A percentile compares a stretch with the other conserved stretches of the same genome.
These are phyloP conservation scores for Danionella cerebrum DNA, from an alignment of 2,113 vertebrate genomes.

Conservation along the genomic window DNA sequence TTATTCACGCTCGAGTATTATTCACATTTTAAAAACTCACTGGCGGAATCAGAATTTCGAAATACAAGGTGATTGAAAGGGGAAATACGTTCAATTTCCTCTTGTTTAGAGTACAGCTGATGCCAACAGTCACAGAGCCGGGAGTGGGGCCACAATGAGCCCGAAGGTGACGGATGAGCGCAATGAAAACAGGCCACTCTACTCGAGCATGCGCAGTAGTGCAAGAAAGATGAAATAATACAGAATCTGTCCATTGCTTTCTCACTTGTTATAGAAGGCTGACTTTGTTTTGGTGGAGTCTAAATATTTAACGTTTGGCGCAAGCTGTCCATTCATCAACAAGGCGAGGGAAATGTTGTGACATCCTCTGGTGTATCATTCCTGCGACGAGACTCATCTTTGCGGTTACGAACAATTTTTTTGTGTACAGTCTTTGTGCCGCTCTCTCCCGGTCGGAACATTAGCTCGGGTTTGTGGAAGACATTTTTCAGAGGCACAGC, in stretches of 20 bases:
- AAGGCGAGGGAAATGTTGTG: background rate
- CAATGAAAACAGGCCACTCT: background rate
- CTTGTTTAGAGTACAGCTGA: conserved; percentile 3
- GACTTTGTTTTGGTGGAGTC: background rate
- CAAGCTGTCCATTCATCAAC: background rate
- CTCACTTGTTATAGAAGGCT: background rate
- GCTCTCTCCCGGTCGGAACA: no score
- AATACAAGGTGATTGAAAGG: background rate
- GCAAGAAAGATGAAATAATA: no score
- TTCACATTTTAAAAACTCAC: background rate
- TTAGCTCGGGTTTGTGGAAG: background rate
- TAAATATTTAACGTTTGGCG: background rate
- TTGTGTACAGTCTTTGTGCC: background rate
- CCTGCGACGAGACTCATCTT: no score
- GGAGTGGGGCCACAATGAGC: background rate
- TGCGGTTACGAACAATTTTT: background rate
- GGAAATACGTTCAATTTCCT: conserved; percentile 1
- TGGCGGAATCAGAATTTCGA: background rate
- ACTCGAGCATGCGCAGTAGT: background rate
- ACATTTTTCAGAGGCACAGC: background rate
- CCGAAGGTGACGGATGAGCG: background rate
- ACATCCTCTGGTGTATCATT: background rate
- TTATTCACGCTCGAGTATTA: no score
- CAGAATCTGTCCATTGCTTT: background rate
- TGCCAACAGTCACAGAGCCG: background rate